Base-by-base conservation (phyloP, 1,140 invertebrate species). In the Listronotus oregonensis region DNA sequence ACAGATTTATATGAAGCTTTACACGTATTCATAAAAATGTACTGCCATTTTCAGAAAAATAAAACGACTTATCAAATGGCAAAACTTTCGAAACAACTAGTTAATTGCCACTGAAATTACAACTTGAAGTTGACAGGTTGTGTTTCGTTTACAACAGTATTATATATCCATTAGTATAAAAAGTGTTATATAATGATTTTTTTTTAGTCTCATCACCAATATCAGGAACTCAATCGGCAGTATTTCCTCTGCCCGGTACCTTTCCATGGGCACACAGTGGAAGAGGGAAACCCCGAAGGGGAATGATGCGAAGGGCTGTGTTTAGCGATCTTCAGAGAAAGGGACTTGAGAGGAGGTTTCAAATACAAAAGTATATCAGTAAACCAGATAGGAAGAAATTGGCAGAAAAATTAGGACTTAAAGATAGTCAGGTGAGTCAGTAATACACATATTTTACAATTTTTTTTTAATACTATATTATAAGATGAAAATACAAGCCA, bases 351-450 rank as follows among this genome's bases (percentile, higher is more conserved):
- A 92, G 95, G 70, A 81, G 95, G 71, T 98, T 98, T 80, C 94
- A 96, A 78, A 86, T 96, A n/a, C 96, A 98, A 80, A 97, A 98
- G 80, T 98, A 98, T 80, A 98, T 98, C 74, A 96, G 93, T 62
- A 98, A 98, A 79, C 95, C 95, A 0, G 96, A 98, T 80, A 86
- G 96, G 75, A 94, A 97, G 80, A 97, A 97, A 76, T 81, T 98
- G 31, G 96, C 96, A 0, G 95, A 96, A 77, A 95, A 96, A 79
- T 83, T 98, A 40, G 96, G 95, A 17, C 85, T 98, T 0, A 97
- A 96, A 73, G 96, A 98, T 75, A 94, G 92, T 73, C 93, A 95
- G 88, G 94, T 95, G 73, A 85, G 82, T 69, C 40, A 34, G 27
- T 49, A 54, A 43, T 34, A 0, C 3, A 34, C 10, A 47, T 57